Base-by-base conservation (phyloP, 2,113 vertebrate species). In the Sander vitreus region DNA sequence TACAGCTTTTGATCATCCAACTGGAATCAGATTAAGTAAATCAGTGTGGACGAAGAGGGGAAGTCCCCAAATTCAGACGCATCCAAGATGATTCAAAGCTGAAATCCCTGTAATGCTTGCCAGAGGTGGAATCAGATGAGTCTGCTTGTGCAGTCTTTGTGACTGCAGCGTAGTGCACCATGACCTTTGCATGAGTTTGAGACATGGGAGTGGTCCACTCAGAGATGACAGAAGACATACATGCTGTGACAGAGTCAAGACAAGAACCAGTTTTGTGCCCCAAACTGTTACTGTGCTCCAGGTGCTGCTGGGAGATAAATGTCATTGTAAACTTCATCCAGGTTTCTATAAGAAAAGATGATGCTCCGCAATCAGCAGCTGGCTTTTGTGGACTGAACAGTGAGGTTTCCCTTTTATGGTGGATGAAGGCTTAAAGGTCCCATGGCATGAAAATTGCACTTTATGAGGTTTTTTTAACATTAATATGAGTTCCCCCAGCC, bases 361-460 rank as follows among this genome's bases (percentile, higher is more conserved):
- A 90, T 84, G 65, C 67, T 74, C 51, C 36, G 59, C 78, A 73
- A 80, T 87, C 54, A 86, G 58, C 65, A 63, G 75, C 77, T 23
- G 55, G 65, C 80, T 89, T 68, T 87, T 93, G 85, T 89, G 21
- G 30, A 13, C 25, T 45, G 15, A 88, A 93, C 88, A 91, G 90
- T 79, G 27, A 78, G 43, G 71, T 74, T 73, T 84, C 9, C 55
- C 43, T 76, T 66, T 62, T 13, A 48, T 58, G 57, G 75, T 70
- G 54, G 63, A 75, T 50, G 11, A 54, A 78, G 0, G 70, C 51
- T 65, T 25, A 25, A 25, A 25, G 25, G 25, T 25, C 25, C 25
- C 25, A 25, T 25, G 25, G 25, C 25, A 25, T 25, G 25, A 25
- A 25, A 25, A 25, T 25, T 25, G 1, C 25, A 25, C 25, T 25